phyloP scores from a whole-genome alignment of 2,797 vertebrate species.

The Eremophila alpestris region DNA sequence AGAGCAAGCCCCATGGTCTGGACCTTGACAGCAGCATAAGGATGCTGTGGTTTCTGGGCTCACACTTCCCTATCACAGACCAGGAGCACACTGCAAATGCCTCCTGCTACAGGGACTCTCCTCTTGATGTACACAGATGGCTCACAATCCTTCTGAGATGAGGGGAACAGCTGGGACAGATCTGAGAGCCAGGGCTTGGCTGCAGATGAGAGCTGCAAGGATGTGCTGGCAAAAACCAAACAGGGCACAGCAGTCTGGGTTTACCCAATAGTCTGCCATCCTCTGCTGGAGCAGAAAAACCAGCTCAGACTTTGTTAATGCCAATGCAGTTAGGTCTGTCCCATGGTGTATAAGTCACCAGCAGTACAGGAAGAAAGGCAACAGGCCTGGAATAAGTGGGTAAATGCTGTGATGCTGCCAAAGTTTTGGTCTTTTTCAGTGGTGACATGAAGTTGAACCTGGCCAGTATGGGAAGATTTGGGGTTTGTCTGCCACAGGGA shows the following conservation, averaged over 20 bases:
- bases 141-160: neutral
- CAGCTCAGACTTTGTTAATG: neutral
- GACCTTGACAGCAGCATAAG: neutral
- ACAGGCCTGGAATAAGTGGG: neutral
- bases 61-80: neutral
- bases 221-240: neutral
- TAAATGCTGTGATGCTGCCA: neutral
- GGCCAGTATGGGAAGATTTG: neutral
- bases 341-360: neutral
- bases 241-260: neutral
- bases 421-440: neutral
- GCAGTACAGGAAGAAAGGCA: neutral
- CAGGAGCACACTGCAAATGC: neutral
- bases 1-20: neutral
- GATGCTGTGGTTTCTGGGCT: neutral
- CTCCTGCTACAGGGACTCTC: neutral
- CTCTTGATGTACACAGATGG: fast-evolving
- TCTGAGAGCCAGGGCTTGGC: neutral
- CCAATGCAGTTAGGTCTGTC: neutral
- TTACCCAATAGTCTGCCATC: neutral
- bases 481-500: neutral
- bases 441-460: neutral
- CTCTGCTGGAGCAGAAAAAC: neutral
- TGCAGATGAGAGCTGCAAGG: neutral
- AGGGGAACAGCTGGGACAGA: neutral